These are phyloP conservation scores for Osmoderma eremita DNA, from an alignment of 2,888 invertebrate species.

Conservation along the genomic window DNA sequence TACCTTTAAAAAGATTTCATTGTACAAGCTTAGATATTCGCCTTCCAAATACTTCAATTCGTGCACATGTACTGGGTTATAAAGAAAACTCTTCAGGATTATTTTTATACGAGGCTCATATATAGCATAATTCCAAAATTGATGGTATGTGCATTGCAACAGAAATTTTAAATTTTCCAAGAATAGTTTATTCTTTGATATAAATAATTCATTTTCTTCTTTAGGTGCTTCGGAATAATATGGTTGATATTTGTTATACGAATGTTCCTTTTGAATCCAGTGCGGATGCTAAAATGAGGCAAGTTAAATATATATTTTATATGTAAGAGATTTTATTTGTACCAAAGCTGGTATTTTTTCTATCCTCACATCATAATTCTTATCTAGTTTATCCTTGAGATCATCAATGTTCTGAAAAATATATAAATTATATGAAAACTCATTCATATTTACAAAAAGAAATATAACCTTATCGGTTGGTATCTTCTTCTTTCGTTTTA, in stretches of 20 bases:
- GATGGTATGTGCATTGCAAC: conserved; percentile 59
- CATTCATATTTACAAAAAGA: conserved; percentile 9
- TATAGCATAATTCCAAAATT: conserved; percentile 61
- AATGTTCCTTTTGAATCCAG: conserved; percentile 56
- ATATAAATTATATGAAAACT: no score
- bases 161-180: conserved; percentile 57
- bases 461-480: conserved; percentile 18
- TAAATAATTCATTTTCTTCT: conserved; percentile 55
- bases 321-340: conserved; percentile 29
- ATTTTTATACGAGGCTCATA: conserved; percentile 54
- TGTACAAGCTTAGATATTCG: conserved; percentile 65
- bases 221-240: conserved; percentile 53
- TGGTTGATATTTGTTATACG: conserved; percentile 55
- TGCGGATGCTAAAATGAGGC: conserved; percentile 38
- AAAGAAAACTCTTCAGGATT: conserved; percentile 57
- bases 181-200: conserved; percentile 55
- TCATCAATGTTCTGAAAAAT: conserved; percentile 53
- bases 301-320: conserved; percentile 6
- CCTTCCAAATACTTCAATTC: conserved; percentile 60
- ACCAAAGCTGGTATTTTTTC: conserved; percentile 58
- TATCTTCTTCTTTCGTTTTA: conserved; percentile 50
- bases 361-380: conserved; percentile 52
- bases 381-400: conserved; percentile 47
- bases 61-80: conserved; percentile 60
- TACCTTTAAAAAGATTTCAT: conserved; percentile 72